Conservation (phyloP, 2,888 invertebrate species). For the Papilio gigon region DNA sequence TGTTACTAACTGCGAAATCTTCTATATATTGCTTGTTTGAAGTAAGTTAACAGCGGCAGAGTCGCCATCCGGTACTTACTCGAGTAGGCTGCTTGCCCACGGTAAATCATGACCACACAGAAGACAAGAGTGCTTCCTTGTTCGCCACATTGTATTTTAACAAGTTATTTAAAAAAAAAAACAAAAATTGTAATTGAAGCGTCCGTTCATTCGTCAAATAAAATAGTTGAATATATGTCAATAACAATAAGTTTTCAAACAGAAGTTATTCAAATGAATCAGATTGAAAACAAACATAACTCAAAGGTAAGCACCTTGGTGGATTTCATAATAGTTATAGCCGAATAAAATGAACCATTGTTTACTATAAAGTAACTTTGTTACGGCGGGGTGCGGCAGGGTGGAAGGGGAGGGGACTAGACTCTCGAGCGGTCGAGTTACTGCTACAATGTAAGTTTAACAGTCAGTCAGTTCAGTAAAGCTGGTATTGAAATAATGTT, state of each 20-base stretch:
- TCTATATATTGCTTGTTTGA: neutral
- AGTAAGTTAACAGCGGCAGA: too few species aligned
- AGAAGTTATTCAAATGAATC: neutral
- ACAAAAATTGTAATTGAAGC: too few species aligned
- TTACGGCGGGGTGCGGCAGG: neutral
- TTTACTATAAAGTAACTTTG: slow-evolving; percentile 32
- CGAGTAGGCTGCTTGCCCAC: too few species aligned
- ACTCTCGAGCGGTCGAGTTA: slow-evolving; percentile 10
- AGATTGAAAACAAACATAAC: slow-evolving; percentile 12
- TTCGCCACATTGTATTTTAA: too few species aligned
- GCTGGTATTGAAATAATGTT: slow-evolving; percentile 24
- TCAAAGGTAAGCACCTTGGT: slow-evolving; percentile 1
- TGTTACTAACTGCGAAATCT: neutral
- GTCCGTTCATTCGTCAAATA: too few species aligned
- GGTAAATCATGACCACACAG: too few species aligned
- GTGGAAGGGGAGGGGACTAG: neutral
- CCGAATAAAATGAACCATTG: slow-evolving; percentile 28
- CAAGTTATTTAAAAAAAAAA: neutral
- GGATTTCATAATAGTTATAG: slow-evolving; percentile 34
- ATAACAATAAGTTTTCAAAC: neutral
- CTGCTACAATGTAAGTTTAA: slow-evolving; percentile 31
- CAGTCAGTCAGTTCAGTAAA: slow-evolving; percentile 25
- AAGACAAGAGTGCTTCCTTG: too few species aligned
- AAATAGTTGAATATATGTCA: too few species aligned
- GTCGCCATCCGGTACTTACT: too few species aligned